phyloP scores from a whole-genome alignment of 1,140 invertebrate genomes.

The Drosophila rhopaloa region DNA sequence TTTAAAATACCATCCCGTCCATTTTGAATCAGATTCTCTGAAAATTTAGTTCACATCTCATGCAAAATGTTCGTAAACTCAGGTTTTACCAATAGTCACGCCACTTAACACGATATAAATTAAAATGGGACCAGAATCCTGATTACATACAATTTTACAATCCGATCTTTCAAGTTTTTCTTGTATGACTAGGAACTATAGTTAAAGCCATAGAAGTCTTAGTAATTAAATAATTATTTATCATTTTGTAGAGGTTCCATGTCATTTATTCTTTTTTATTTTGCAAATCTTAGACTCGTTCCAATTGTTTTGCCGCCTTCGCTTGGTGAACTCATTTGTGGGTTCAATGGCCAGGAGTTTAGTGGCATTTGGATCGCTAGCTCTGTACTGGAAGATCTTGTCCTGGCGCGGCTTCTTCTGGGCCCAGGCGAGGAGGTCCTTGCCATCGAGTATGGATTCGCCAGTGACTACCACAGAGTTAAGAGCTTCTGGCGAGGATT shows the following conservation, averaged over 20 bases:
- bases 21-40: too few species aligned
- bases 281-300: constrained; percentile 47
- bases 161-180: constrained; percentile 1
- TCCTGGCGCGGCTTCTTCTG: constrained; percentile 11
- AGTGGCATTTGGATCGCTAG: constrained; percentile 17
- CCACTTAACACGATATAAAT: too few species aligned
- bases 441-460: constrained; percentile 23
- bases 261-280: constrained; percentile 28
- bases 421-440: constrained; percentile 39
- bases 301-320: constrained; percentile 53
- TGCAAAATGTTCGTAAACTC: too few species aligned
- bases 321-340: constrained; percentile 53
- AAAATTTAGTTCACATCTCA: too few species aligned
- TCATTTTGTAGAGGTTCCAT: neutral
- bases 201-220: neutral
- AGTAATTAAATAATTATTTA: constrained; percentile 7
- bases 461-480: constrained; percentile 38
- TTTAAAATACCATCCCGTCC: too few species aligned
- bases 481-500: neutral
- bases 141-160: neutral
- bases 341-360: constrained; percentile 37
- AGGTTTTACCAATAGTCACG: too few species aligned
- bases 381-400: constrained; percentile 47
- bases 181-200: constrained; percentile 5
- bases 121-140: too few species aligned